Evolutionary conservation across 2,113 vertebrate genomes (phyloP), one percentile per base, ranked within the genome.

Genomic region (Abramis brama): DNA sequence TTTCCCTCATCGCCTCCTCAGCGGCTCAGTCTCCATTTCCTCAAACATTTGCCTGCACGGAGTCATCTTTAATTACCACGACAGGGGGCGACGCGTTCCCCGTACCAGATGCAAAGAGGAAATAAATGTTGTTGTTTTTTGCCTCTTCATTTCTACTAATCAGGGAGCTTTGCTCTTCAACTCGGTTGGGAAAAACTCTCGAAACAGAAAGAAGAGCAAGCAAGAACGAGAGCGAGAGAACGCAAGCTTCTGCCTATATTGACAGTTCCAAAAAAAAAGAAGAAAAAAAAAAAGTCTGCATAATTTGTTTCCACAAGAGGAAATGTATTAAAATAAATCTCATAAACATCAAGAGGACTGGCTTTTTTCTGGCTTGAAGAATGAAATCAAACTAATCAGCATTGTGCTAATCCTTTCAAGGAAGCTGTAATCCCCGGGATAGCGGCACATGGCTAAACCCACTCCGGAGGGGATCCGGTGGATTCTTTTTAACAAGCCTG

Each of bases 241-340:
- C 52, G 43, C 84, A 78, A 84, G 79, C 59, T 64, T 57, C 10
- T 59, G 60, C 60, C 76, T 75, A 74, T 62, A 83, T 59, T 83
- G 83, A 87, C 74, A 70, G 85, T 80, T 52, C 50, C 33, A n/a
- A 71, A 71, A 43, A 71, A 10, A 27, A 27, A 27, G 27, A 71
- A 71, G n/a, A 71, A 10, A 21, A 30, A 52, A 60, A 77, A 85
- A 60, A 83, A 82, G 78, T 83, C 85, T 88, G 68, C 75, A 78
- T 88, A 88, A 89, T 89, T 83, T 85, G 79, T 88, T 88, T 82
- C 85, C 89, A 89, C 82, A 86, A 80, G 82, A 85, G 86, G 79
- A 83, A 87, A 88, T 81, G 82, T 85, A 85, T 85, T 88, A 84
- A 87, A 90, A 88, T 88, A 79, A 91, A 89, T 84, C 83, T 84